Base-by-base conservation (phyloP, 2,888 invertebrate species). In the Tortricodes alternella region DNA sequence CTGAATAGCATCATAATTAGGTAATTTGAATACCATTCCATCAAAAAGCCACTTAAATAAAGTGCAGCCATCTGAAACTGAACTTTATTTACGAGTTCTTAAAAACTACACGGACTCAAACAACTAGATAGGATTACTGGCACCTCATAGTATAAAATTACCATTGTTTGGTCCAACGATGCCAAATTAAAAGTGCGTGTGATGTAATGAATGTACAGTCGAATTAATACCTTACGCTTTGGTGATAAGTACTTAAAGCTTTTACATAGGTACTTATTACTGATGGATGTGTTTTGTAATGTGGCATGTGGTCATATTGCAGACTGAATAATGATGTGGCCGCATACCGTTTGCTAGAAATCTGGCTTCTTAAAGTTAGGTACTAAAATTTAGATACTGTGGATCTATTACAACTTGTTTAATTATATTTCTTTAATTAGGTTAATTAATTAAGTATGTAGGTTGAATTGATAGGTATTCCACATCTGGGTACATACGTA, bases 271-370 rank as follows among this genome's bases (percentile, higher is more conserved):
- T 5, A 59, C 37, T 32, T 51, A 60, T 55, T 53, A 51, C 67
- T 60, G 60, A 60, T 62, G 55, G 61, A 44, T 62, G 37, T 57
- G 63, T 65, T 64, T 62, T 53, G 58, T 53, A 18, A 35, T 9
- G 15, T 46, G 48, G 35, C 24, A 16, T 48, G 27, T 55, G 41
- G 27, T 46, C 46, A 70, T 63, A 68, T 74, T 73, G 74, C 68
- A 73, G 67, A 64, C 71, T 73, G 85, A 85, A 86, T 86, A 83
- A 76, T 80, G 80, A 86, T 83, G 76, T 71, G 71, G 67, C 65
- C 73, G 70, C 80, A 80, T 81, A 76, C 74, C 74, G 70, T 70
- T 70, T 72, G 71, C 71, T 67, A 73, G 73, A 75, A 73, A 79
- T 70, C 65, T 67, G 68, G 73, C 73, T 78, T 78, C 73, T 73